Percentiles rank a stretch among this genome's conserved stretches.
These are phyloP conservation scores for Propithecus perrieri DNA, from an alignment of 2,797 vertebrate species.

Conservation along the genomic window DNA sequence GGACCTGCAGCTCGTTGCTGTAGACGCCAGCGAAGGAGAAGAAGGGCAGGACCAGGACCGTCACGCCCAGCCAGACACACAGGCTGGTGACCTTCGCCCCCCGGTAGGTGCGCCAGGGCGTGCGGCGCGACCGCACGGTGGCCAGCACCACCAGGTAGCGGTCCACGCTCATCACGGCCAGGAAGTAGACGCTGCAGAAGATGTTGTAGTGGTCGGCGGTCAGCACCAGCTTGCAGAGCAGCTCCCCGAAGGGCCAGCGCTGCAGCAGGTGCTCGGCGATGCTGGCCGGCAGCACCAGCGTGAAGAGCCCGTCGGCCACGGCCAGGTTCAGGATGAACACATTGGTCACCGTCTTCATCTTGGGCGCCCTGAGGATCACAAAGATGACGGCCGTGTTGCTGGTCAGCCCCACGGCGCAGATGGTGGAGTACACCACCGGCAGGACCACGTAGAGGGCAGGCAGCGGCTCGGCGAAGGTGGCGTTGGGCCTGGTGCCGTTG, in stretches of 20 bases:
- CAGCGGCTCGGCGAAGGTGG: constrained; percentile 71
- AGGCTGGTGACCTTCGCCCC: constrained; percentile 89
- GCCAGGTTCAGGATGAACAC: constrained; percentile 94
- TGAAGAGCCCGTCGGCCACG: constrained; percentile 91
- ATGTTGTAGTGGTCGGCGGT: constrained; percentile 93
- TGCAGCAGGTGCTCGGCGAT: constrained; percentile 91
- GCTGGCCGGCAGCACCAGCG: constrained; percentile 90
- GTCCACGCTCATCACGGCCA: constrained; percentile 92
- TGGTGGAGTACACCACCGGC: constrained; percentile 90
- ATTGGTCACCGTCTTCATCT: constrained; percentile 93
- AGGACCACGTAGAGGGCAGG: constrained; percentile 88
- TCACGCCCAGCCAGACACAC: constrained; percentile 90
- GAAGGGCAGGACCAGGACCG: constrained; percentile 90
- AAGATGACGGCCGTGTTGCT: constrained; percentile 92
- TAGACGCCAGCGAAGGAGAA: constrained; percentile 89
- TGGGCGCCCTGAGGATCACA: constrained; percentile 92
- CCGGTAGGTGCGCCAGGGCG: constrained; percentile 89
- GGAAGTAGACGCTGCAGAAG: constrained; percentile 93
- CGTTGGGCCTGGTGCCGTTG: constrained; percentile 63
- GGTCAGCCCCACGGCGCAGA: constrained; percentile 90
- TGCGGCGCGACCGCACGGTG: constrained; percentile 88
- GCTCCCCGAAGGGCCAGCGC: constrained; percentile 92
- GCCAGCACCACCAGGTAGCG: constrained; percentile 91
- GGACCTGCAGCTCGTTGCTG: constrained; percentile 82
- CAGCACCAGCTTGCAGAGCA: constrained; percentile 91